Evolutionary conservation across 1,140 invertebrate species (phyloP).

Genomic region (Pectinophora gossypiella): DNA sequence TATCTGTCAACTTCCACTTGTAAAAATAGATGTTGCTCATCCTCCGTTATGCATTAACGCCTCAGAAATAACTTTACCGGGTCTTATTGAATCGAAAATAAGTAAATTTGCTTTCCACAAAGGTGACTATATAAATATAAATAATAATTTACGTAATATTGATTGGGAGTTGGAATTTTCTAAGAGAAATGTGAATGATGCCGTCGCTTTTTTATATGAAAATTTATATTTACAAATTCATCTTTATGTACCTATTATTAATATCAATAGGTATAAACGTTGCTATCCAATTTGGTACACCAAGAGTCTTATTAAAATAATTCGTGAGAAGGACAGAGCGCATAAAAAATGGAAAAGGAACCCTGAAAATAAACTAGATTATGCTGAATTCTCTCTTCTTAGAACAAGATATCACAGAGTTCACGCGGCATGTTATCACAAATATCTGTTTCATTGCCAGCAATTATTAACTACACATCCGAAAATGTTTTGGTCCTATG

Average conservation of each 20-base stretch:
- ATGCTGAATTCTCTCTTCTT: neutral
- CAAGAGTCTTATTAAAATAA: neutral
- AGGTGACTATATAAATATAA: neutral
- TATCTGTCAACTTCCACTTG: neutral
- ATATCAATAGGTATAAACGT: neutral
- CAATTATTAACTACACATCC: neutral
- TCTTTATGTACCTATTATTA: neutral
- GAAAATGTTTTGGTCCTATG: slow-evolving; percentile 4
- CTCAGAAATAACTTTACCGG: neutral
- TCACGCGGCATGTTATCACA: neutral
- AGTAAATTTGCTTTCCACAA: neutral
- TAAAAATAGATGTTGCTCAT: neutral
- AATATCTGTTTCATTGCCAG: neutral
- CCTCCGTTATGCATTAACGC: neutral
- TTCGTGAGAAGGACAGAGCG: neutral
- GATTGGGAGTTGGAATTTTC: neutral
- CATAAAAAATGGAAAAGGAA: slow-evolving; percentile 1
- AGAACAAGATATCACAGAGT: neutral
- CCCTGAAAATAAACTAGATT: neutral
- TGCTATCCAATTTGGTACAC: neutral
- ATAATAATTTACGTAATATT: neutral
- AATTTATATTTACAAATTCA: neutral
- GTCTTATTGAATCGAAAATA: neutral
- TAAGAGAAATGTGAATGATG: neutral
- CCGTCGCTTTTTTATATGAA: neutral